These are phyloP conservation scores for Halcyon smyrnensis DNA, from an alignment of 2,797 vertebrate genomes.

Conservation along the genomic window DNA sequence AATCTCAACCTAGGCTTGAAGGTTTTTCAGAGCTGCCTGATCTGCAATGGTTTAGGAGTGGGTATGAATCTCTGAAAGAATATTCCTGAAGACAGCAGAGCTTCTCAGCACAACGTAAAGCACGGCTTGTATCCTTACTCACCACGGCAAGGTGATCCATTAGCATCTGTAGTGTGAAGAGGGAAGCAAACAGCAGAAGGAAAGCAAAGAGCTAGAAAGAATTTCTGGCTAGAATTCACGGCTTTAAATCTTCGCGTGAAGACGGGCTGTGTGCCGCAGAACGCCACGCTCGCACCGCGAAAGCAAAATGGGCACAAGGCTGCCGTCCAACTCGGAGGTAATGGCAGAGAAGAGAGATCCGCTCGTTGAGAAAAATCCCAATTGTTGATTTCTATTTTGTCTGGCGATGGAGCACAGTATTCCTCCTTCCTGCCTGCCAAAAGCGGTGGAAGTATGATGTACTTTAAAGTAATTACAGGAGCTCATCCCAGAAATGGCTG, in stretches of 20 bases:
- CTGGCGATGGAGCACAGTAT: slow-evolving; percentile 28
- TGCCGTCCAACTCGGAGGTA: slow-evolving; percentile 23
- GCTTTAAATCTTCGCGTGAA: neutral
- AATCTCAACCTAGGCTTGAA: neutral
- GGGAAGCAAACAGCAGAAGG: slow-evolving; percentile 50
- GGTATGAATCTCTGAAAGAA: neutral
- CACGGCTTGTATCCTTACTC: neutral
- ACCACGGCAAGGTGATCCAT: neutral
- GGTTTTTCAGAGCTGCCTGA: neutral
- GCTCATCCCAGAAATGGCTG: slow-evolving; percentile 46
- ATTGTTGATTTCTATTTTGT: slow-evolving; percentile 59
- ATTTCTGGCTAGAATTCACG: slow-evolving; percentile 26
- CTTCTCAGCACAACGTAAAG: neutral
- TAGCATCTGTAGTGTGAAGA: slow-evolving; percentile 24
- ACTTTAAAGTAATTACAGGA: slow-evolving; percentile 51
- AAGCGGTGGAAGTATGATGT: slow-evolving; percentile 23
- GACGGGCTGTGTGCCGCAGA: neutral
- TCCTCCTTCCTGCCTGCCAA: slow-evolving; percentile 49
- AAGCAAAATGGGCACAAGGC: slow-evolving; percentile 44
- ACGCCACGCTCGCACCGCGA: accelerated
- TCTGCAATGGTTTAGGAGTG: neutral
- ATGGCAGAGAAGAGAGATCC: slow-evolving; percentile 30
- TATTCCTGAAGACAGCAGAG: neutral
- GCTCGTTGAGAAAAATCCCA: slow-evolving; percentile 33
- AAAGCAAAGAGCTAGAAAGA: slow-evolving; percentile 34